Conservation (phyloP, 53 echinoderm and acorn worm species). For the Holothuria scabra region DNA sequence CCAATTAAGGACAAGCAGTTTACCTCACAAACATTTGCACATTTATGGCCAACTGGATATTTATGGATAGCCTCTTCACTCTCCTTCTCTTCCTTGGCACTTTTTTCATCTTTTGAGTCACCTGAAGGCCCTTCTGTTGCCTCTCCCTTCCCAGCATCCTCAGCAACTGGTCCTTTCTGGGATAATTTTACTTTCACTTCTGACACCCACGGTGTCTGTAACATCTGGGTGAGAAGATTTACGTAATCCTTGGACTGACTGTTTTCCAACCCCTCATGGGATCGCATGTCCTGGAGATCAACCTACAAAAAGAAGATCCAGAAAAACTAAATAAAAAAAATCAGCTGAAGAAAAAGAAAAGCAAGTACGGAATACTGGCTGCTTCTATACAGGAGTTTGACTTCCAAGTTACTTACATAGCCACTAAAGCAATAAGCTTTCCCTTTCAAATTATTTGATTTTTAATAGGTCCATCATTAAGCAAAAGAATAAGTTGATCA, state of each 20-base stretch:
- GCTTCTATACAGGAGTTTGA: too few species aligned
- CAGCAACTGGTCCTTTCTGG: not conserved
- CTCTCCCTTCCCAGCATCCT: not conserved
- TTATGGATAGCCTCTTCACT: not conserved
- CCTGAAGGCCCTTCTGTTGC: not conserved
- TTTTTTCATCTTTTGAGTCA: conserved; percentile 17
- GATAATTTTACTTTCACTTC: not conserved
- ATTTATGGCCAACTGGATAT: conserved; percentile 53
- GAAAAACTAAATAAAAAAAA: too few species aligned
- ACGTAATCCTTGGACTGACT: conserved; percentile 93
- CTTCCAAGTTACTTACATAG: too few species aligned
- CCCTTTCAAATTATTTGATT: too few species aligned
- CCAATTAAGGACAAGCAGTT: not conserved
- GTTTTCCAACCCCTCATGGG: conserved; percentile 84
- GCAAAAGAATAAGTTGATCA: too few species aligned
- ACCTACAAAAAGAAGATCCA: conserved; percentile 51
- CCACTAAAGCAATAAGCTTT: too few species aligned
- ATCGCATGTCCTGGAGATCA: conserved; percentile 79
- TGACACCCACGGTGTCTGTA: conserved; percentile 82
- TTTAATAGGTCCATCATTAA: too few species aligned
- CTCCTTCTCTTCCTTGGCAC: conserved; percentile 6
- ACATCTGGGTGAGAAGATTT: conserved; percentile 77
- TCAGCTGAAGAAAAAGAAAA: too few species aligned
- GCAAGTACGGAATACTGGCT: too few species aligned
- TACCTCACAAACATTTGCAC: conserved; percentile 59